Evolutionary conservation across 2,888 invertebrate species (phyloP).

Genomic region (Heteropelma amictum): DNA sequence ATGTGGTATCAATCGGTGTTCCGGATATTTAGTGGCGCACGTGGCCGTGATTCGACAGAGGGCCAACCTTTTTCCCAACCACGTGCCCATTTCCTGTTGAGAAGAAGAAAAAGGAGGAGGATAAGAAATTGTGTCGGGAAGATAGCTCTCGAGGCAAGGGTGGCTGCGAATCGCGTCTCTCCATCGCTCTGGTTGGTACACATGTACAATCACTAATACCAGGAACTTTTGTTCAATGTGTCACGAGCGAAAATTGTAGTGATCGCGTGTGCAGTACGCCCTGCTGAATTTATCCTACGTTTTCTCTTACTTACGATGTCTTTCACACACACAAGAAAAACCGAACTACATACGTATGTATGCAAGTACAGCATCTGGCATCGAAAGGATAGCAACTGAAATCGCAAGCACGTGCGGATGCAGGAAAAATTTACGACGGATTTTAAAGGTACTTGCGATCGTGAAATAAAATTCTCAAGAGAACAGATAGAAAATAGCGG

Average conservation of each 20-base stretch:
- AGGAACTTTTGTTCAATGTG: constrained; percentile 17
- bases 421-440: constrained; percentile 16
- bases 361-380: not conserved
- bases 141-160: constrained; percentile 34
- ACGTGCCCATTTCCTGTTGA: constrained; percentile 20
- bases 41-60: constrained; percentile 51
- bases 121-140: constrained; percentile 24
- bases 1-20: constrained; percentile 37
- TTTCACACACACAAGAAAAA: constrained; percentile 1
- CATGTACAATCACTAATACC: not conserved
- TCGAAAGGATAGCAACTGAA: not conserved
- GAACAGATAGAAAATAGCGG: not conserved
- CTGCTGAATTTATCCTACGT: constrained; percentile 32
- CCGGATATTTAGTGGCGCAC: constrained; percentile 53
- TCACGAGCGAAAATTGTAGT: constrained; percentile 43
- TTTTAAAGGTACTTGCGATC: constrained; percentile 9
- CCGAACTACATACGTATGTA: constrained; percentile 4
- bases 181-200: constrained; percentile 3
- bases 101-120: constrained; percentile 15
- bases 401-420: constrained; percentile 21
- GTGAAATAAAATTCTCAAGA: constrained; percentile 6
- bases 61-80: constrained; percentile 38
- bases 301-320: constrained; percentile 6
- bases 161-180: constrained; percentile 26
- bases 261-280: constrained; percentile 23